A percentile compares a stretch with the other conserved stretches of the same genome.
These are phyloP conservation scores for Zosterops borbonicus DNA, from an alignment of 2,113 vertebrate genomes.

Conservation along the genomic window DNA sequence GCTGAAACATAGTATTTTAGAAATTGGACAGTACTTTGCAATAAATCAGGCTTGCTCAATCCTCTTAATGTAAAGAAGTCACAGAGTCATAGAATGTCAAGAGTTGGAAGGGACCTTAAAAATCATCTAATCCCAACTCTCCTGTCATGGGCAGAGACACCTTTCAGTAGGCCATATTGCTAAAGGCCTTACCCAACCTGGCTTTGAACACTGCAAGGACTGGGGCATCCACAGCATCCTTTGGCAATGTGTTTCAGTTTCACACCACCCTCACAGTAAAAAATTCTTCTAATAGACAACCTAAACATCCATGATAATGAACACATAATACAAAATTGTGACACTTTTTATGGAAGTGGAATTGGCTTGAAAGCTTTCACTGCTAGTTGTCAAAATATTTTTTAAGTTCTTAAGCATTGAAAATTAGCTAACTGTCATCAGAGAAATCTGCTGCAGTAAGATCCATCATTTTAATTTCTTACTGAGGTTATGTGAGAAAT, in stretches of 20 bases:
- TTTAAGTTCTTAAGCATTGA: slow-evolving; percentile 58
- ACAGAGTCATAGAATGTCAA: neutral
- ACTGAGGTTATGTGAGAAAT: slow-evolving; percentile 55
- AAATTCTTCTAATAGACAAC: neutral
- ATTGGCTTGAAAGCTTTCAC: slow-evolving; percentile 69
- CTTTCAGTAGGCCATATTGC: neutral
- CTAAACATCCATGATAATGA: slow-evolving; percentile 6
- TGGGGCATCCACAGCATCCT: no score
- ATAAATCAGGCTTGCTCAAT: slow-evolving; percentile 62
- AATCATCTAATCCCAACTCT: neutral
- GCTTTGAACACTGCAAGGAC: neutral
- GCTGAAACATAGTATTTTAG: neutral
- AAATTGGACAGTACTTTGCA: neutral
- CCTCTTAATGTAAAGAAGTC: slow-evolving; percentile 25
- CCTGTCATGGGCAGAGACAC: neutral
- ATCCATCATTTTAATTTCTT: slow-evolving; percentile 73
- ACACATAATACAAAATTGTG: slow-evolving; percentile 24
- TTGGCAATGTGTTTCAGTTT: neutral
- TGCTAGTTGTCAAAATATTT: slow-evolving; percentile 76
- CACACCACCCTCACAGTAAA: neutral
- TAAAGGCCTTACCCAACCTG: neutral
- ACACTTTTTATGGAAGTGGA: slow-evolving; percentile 36
- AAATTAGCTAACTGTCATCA: slow-evolving; percentile 74
- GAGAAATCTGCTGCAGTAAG: slow-evolving; percentile 60
- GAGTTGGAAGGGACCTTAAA: neutral